Conservation (phyloP, 2,888 invertebrate species). For the Dendrolimus pini region DNA sequence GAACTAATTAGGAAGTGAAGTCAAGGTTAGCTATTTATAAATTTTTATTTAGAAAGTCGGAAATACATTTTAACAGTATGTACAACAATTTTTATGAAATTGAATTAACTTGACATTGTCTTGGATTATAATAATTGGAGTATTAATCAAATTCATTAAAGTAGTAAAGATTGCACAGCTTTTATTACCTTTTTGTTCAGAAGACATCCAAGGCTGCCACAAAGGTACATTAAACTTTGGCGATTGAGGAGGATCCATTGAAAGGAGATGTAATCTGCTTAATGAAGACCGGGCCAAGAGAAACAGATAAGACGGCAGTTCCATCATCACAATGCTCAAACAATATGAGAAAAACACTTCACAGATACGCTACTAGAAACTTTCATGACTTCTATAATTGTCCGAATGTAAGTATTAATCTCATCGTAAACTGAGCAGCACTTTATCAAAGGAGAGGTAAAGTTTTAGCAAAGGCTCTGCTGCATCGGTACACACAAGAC, state of each 20-base stretch:
- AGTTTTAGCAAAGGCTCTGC: constrained; percentile 31
- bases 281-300: constrained; percentile 60
- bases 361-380: constrained; percentile 9
- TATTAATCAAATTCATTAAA: no score
- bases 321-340: constrained; percentile 60
- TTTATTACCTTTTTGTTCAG: constrained; percentile 54
- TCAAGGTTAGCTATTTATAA: neutral
- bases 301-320: constrained; percentile 62
- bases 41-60: constrained; percentile 1
- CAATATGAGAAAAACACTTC: constrained; percentile 23
- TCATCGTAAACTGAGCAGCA: neutral
- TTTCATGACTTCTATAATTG: neutral
- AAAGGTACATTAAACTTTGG: constrained; percentile 69
- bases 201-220: constrained; percentile 70
- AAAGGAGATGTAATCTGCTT: constrained; percentile 42
- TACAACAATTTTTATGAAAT: no score
- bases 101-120: no score
- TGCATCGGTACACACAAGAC: constrained; percentile 41
- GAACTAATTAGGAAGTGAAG: neutral
- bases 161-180: no score
- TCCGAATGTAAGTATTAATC: neutral
- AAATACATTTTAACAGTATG: neutral
- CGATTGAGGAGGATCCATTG: constrained; percentile 71
- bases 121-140: no score
- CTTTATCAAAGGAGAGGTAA: constrained; percentile 4